phyloP scores from a whole-genome alignment of 1,140 invertebrate genomes.

The Drosophila nigromelanica region DNA sequence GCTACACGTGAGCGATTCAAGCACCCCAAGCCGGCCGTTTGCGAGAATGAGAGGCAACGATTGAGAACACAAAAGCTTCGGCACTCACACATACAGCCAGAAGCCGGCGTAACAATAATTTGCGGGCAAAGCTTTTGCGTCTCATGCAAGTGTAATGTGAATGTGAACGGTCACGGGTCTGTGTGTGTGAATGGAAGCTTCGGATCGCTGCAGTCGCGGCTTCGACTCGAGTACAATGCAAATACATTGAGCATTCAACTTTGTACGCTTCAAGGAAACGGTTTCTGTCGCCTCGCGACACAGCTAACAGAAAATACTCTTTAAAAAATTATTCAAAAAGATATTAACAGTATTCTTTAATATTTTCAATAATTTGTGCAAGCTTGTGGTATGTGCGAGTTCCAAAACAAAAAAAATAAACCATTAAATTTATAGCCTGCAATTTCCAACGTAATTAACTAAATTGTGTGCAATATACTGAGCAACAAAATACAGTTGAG shows the following conservation, averaged over 20 bases:
- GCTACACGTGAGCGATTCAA: conserved; percentile 66
- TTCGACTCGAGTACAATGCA: conserved; percentile 15
- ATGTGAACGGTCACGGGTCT: conserved; percentile 24
- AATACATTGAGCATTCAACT: conserved; percentile 49
- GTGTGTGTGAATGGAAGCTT: conserved; percentile 32
- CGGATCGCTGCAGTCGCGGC: conserved; percentile 38
- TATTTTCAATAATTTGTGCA: background rate
- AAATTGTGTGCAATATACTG: background rate
- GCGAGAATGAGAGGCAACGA: conserved; percentile 15
- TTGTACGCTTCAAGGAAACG: conserved; percentile 55
- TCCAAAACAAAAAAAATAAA: background rate
- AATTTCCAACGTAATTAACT: background rate
- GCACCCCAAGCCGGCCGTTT: background rate
- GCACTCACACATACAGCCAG: conserved; percentile 4
- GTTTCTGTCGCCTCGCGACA: conserved; percentile 42
- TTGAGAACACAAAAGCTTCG: conserved; percentile 9
- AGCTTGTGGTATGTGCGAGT: background rate
- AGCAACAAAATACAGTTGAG: conserved; percentile 5
- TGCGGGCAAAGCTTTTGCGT: conserved; percentile 42
- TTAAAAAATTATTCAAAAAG: background rate
- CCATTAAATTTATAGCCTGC: background rate
- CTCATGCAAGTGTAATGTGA: conserved; percentile 55
- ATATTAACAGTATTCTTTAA: background rate
- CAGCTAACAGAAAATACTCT: conserved; percentile 1
- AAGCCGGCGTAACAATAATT: conserved; percentile 27